phyloP scores from a whole-genome alignment of 2,113 vertebrate species.

The Sceloporus undulatus region DNA sequence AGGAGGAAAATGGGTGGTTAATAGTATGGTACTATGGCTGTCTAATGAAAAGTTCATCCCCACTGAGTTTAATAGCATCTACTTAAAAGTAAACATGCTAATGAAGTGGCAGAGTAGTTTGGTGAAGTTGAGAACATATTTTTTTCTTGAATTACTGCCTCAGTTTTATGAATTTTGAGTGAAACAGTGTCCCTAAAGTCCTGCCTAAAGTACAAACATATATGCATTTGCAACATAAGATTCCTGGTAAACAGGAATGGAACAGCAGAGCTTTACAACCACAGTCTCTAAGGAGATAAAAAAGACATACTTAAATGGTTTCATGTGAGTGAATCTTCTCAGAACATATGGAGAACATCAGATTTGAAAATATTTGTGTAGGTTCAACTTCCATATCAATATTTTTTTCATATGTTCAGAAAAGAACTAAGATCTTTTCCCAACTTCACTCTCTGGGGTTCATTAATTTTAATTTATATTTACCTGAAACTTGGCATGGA shows the following conservation, averaged over 20 bases:
- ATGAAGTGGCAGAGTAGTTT: not conserved
- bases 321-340: accelerated
- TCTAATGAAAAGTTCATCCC: not conserved
- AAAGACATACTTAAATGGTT: not conserved
- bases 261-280: not conserved
- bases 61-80: not conserved
- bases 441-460: not conserved
- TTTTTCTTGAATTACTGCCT: not conserved
- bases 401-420: not conserved
- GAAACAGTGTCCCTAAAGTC: not conserved
- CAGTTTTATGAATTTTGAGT: not conserved
- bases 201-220: not conserved
- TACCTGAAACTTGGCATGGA: not conserved
- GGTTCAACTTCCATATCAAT: conserved; percentile 28
- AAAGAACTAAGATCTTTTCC: conserved; percentile 19
- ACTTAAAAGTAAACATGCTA: not conserved
- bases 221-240: not conserved
- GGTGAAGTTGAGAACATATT: not conserved
- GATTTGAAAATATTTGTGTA: conserved; percentile 1
- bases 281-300: accelerated
- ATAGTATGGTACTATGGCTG: not conserved
- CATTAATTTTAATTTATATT: conserved; percentile 17
- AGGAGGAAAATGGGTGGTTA: too few relatives aligned
- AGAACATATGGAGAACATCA: conserved; percentile 27
- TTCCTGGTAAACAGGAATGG: not conserved